Evolutionary conservation across 2,113 vertebrate species (phyloP).

Genomic region (Potamarius usumacintae): DNA sequence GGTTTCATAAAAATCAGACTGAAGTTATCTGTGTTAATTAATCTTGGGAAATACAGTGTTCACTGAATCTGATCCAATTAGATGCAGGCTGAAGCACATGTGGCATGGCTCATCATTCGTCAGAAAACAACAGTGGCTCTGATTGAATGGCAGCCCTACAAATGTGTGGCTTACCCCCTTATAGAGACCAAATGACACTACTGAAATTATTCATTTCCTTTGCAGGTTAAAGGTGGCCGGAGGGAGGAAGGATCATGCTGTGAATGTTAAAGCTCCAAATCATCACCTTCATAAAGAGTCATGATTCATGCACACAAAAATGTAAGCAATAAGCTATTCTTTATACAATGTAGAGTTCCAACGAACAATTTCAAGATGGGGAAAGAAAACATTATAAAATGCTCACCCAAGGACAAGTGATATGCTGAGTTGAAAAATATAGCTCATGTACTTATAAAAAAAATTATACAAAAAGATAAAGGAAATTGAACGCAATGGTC

Average conservation of each 20-base stretch:
- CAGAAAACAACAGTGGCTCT: conserved; percentile 66
- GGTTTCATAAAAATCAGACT: conserved; percentile 33
- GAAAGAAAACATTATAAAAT: neutral
- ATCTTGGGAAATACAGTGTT: conserved; percentile 60
- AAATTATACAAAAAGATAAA: neutral
- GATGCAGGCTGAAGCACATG: conserved; percentile 71
- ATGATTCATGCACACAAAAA: neutral
- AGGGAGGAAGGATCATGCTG: conserved; percentile 1
- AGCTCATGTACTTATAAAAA: neutral
- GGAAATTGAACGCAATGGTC: neutral
- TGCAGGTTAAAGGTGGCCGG: conserved; percentile 17
- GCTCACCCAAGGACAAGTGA: neutral
- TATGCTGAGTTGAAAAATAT: neutral
- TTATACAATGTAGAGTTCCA: neutral
- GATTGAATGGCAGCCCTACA: conserved; percentile 74
- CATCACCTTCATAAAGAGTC: neutral
- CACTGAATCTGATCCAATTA: conserved; percentile 75
- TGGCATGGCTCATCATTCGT: conserved; percentile 60
- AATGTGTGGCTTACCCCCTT: conserved; percentile 51
- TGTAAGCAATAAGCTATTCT: neutral
- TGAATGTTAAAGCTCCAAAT: neutral
- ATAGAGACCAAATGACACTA: conserved; percentile 13
- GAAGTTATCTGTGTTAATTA: conserved; percentile 63
- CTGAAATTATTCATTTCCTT: conserved; percentile 32
- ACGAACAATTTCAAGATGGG: neutral